A percentile compares a stretch with the other conserved stretches of the same genome.
These are phyloP conservation scores for Clytia hemisphaerica DNA, from an alignment of 30 jellyfish, hydroid and myxozoan genomes.

Conservation along the genomic window DNA sequence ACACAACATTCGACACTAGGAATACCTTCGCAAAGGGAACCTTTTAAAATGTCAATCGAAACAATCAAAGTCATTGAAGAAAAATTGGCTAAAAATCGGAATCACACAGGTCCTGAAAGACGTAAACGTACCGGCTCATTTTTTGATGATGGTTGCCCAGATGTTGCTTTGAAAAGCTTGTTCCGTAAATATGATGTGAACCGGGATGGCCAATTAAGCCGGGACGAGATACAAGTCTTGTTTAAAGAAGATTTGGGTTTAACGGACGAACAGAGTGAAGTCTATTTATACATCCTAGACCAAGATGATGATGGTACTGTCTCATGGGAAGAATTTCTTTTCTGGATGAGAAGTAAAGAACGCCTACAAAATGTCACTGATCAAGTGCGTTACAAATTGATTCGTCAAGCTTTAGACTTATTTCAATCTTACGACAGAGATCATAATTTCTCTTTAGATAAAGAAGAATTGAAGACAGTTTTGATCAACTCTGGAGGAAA, in stretches of 20 bases:
- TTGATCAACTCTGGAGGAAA: conserved; percentile 22
- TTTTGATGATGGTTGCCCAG: too few species aligned
- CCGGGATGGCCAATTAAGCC: conserved; percentile 3
- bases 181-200: conserved; percentile 12
- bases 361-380: conserved; percentile 3
- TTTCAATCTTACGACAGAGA: conserved; percentile 23
- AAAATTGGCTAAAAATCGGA: too few species aligned
- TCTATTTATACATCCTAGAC: conserved; percentile 12
- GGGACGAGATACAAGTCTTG: neutral
- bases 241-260: conserved; percentile 20
- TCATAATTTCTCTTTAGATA: conserved; percentile 5
- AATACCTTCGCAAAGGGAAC: too few species aligned
- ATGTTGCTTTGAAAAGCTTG: conserved; percentile 22
- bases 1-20: too few species aligned
- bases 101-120: too few species aligned
- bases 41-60: too few species aligned
- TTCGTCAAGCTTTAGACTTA: conserved; percentile 23
- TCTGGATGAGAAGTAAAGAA: conserved; percentile 21
- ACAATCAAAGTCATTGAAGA: too few species aligned
- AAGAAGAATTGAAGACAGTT: conserved; percentile 13
- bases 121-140: too few species aligned
- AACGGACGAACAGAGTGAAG: conserved; percentile 9
- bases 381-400: conserved; percentile 6
- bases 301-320: conserved; percentile 14
- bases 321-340: conserved; percentile 17